A percentile compares a stretch with the other conserved stretches of the same genome.
Evolutionary conservation across 2,113 vertebrate species (phyloP).

Genomic region (Recurvirostra avosetta): DNA sequence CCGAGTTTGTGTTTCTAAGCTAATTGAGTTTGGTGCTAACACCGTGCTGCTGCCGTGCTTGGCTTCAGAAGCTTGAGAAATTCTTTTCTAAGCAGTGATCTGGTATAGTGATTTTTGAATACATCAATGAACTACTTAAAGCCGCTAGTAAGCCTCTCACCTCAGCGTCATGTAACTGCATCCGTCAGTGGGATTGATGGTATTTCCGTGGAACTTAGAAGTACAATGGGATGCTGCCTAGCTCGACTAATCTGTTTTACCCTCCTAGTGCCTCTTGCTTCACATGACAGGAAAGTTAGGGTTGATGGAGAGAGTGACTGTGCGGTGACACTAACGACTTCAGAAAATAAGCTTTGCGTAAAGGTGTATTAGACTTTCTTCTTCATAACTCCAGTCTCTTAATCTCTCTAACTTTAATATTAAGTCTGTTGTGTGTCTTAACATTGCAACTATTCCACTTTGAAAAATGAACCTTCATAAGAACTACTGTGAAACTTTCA

Average conservation of each 20-base stretch:
- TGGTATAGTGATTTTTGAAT: not conserved
- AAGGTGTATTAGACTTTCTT: not conserved
- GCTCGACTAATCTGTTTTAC: not conserved
- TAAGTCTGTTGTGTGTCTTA: not conserved
- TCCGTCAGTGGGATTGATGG: not conserved
- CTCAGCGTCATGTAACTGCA: rapidly evolving
- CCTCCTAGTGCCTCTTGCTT: not conserved
- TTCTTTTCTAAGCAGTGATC: not conserved
- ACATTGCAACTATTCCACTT: rapidly evolving
- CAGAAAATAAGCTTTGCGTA: not conserved
- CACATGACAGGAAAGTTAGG: rapidly evolving
- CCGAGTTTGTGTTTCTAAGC: not conserved
- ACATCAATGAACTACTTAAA: not conserved
- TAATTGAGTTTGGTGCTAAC: not conserved
- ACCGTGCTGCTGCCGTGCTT: not conserved
- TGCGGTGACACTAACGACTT: not conserved
- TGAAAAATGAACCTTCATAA: not conserved
- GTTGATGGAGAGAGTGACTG: not conserved
- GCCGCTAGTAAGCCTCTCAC: not conserved
- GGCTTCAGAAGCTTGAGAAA: not conserved
- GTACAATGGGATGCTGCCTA: not conserved
- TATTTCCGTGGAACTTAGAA: not conserved
- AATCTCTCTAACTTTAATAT: no score
- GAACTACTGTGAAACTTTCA: not conserved
- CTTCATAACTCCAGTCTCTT: not conserved